Conservation (phyloP, 2,888 invertebrate species). For the Stenolophus ochropezus region DNA sequence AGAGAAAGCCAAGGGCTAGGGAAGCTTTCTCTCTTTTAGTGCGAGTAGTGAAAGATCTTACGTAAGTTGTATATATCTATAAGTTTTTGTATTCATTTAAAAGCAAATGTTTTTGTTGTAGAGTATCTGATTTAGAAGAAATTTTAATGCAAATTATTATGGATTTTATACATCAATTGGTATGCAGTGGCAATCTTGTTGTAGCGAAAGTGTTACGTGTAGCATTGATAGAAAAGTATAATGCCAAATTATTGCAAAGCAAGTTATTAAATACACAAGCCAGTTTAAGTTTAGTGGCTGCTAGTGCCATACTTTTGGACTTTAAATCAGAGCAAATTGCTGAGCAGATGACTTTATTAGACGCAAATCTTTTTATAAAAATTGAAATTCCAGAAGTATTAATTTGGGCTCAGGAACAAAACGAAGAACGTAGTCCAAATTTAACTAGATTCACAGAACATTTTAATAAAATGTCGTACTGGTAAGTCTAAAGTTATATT, state of each 20-base stretch:
- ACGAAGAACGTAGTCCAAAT: constrained; percentile 97
- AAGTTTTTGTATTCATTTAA: no score
- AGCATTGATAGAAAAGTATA: constrained; percentile 90
- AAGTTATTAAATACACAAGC: constrained; percentile 51
- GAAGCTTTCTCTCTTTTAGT: constrained; percentile 95
- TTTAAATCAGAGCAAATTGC: constrained; percentile 97
- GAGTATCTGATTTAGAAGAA: constrained; percentile 89
- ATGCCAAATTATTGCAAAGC: constrained; percentile 66
- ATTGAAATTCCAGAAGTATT: constrained; percentile 98
- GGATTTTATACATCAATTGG: constrained; percentile 95
- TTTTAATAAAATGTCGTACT: constrained; percentile 99
- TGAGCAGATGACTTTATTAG: constrained; percentile 98
- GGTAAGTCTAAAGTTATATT: constrained; percentile 75
- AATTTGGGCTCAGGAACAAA: constrained; percentile 98
- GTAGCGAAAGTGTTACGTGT: constrained; percentile 93
- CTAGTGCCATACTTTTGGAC: constrained; percentile 84
- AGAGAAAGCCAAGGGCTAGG: constrained; percentile 85
- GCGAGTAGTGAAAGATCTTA: constrained; percentile 95
- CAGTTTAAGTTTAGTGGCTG: constrained; percentile 68
- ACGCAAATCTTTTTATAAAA: constrained; percentile 95
- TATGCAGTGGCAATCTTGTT: constrained; percentile 92
- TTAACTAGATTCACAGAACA: constrained; percentile 98
- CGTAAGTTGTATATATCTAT: constrained; percentile 79
- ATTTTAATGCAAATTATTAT: constrained; percentile 87
- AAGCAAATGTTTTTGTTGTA: constrained; percentile 70